Percentiles rank a stretch among this genome's conserved stretches.
These are phyloP conservation scores for Rhyzopertha dominica DNA, from an alignment of 1,140 invertebrate genomes.

Conservation along the genomic window DNA sequence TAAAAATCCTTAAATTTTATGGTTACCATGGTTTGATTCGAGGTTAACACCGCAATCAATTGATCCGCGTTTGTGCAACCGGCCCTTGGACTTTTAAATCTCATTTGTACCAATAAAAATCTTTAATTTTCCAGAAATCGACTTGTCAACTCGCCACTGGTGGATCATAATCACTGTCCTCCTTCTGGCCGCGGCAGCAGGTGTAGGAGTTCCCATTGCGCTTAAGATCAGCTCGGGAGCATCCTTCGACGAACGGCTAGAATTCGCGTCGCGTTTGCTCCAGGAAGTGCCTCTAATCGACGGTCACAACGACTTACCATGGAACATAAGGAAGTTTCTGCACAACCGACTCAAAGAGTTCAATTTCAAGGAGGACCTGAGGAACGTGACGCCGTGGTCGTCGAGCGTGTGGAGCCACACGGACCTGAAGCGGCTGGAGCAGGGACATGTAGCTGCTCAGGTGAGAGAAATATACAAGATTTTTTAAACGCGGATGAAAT, in stretches of 20 bases:
- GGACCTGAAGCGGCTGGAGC: slow-evolving; percentile 71
- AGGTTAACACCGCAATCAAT: no score
- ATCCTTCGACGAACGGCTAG: slow-evolving; percentile 58
- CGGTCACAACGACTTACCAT: slow-evolving; percentile 88
- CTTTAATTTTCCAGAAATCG: slow-evolving; percentile 46
- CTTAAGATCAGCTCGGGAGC: slow-evolving; percentile 59
- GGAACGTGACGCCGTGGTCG: slow-evolving; percentile 70
- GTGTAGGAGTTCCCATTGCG: slow-evolving; percentile 61
- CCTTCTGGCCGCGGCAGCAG: slow-evolving; percentile 59
- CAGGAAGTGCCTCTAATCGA: slow-evolving; percentile 62
- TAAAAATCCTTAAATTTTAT: no score
- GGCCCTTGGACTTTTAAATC: no score
- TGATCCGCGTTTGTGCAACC: no score
- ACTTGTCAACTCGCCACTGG: slow-evolving; percentile 55
- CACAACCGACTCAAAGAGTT: slow-evolving; percentile 81
- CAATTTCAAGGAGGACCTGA: slow-evolving; percentile 67
- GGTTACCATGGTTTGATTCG: no score
- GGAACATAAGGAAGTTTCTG: slow-evolving; percentile 81
- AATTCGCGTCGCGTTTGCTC: slow-evolving; percentile 55
- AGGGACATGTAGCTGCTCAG: slow-evolving; percentile 79
- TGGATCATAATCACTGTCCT: slow-evolving; percentile 61
- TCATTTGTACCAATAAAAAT: slow-evolving; percentile 4
- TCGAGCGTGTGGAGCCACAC: slow-evolving; percentile 76
- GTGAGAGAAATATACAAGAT: no score
- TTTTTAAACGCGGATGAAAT: no score